Base-by-base conservation (phyloP, 2,113 vertebrate species). In the Urocynchramus pylzowi region DNA sequence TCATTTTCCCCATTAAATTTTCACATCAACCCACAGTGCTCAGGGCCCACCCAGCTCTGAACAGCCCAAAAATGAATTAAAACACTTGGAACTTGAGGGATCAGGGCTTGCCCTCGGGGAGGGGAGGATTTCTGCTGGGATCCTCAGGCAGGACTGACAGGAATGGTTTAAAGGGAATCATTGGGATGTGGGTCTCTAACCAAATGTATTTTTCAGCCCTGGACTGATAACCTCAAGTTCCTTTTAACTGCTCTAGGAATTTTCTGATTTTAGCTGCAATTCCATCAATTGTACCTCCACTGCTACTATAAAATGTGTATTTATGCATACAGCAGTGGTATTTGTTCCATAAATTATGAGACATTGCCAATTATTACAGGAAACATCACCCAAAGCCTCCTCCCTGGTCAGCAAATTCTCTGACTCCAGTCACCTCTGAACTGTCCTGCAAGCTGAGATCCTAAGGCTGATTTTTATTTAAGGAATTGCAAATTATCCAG, bases 121-220 rank as follows among this genome's bases (percentile, higher is more conserved):
- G 6, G 9, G 27, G 6, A 10, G 18, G 19, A 41, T 41, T 41
- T 0, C n/a, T 64, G 42, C 31, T 2, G 22, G 27, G 10, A 42
- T 18, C 2, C 20, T 3, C 7, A 7, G 4, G 12, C 39, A 45
- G 45, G 12, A 24, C 1, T 4, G 3, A 16, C 0, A 1, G 41
- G 8, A 39, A 26, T 2, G 9, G 47, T 16, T 24, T 23, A 6
- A 10, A 16, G 21, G 27, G 3, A 50, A 26, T 5, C n/a, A n/a
- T n/a, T n/a, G n/a, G n/a, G n/a, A n/a, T n/a, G n/a, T n/a, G n/a
- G 1, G 2, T 2, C 10, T 26, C 1, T 0, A 10, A 35, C 6
- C 5, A 7, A 2, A 6, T 23, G 0, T 16, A 16, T 1, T 33
- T 7, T 6, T 11, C 16, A 61, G 26, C 10, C 31, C 31, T 18